Evolutionary conservation across 2,113 vertebrate species (phyloP).

Genomic region (Phyllostomus discolor): DNA sequence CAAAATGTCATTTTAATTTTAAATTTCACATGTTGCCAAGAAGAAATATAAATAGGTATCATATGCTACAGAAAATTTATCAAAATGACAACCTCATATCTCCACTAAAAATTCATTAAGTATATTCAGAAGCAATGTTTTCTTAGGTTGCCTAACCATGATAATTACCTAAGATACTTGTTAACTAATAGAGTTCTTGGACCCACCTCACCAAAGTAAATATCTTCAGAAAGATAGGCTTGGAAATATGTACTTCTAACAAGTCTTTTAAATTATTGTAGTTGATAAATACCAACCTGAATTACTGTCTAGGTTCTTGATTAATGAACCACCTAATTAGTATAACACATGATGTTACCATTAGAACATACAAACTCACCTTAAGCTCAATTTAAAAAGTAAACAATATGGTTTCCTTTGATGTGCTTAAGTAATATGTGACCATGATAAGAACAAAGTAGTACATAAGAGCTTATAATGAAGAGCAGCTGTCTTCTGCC

Average conservation of each 20-base stretch:
- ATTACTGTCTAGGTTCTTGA: not conserved
- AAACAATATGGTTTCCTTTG: not conserved
- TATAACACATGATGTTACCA: constrained; percentile 52
- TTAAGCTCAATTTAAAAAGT: not conserved
- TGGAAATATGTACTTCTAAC: not conserved
- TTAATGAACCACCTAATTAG: not conserved
- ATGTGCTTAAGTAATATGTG: not conserved
- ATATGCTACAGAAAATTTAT: not conserved
- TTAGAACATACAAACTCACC: not conserved
- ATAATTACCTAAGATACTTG: not conserved
- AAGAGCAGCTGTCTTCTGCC: not conserved
- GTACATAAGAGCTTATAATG: not conserved
- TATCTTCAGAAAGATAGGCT: not conserved
- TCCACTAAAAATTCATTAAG: not conserved
- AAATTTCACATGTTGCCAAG: not conserved
- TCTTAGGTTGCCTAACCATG: not conserved
- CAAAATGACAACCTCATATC: not conserved
- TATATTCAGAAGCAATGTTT: not conserved
- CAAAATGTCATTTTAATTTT: not conserved
- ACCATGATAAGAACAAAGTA: not conserved
- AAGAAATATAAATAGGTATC: not conserved
- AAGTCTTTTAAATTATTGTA: not conserved
- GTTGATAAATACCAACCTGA: not conserved
- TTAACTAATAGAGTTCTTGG: not conserved
- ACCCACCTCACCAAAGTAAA: not conserved